Evolutionary conservation across 1,140 invertebrate species (phyloP).

Genomic region (Cyclargus thomasi): DNA sequence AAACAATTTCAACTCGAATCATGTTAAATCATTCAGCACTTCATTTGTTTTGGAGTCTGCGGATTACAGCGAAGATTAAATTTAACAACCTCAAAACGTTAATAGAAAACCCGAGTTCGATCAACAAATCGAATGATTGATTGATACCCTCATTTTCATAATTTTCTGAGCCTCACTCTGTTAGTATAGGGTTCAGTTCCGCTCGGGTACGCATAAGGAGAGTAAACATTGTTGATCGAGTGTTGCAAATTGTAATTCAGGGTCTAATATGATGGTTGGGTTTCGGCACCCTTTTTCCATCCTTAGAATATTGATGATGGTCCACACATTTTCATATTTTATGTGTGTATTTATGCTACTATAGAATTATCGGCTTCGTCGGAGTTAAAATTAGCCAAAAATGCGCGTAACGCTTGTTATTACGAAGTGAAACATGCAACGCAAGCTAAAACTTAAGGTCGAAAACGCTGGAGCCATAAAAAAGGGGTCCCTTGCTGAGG

Average conservation of each 20-base stretch:
- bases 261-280: conserved; percentile 7
- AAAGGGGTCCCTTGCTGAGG: too few species aligned
- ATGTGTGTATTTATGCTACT: not conserved
- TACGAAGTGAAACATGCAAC: too few species aligned
- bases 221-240: conserved; percentile 13
- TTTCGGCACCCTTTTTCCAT: not conserved
- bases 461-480: too few species aligned
- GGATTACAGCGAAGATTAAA: conserved; percentile 40
- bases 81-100: conserved; percentile 49
- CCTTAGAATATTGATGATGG: conserved; percentile 2
- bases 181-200: not conserved
- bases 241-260: conserved; percentile 13
- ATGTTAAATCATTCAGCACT: not conserved
- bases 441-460: too few species aligned
- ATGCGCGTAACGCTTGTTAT: too few species aligned
- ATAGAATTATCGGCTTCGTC: too few species aligned
- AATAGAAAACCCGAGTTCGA: conserved; percentile 52
- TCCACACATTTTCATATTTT: not conserved
- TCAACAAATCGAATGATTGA: conserved; percentile 49
- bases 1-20: too few species aligned
- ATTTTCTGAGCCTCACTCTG: conserved; percentile 3
- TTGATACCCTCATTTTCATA: conserved; percentile 28
- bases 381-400: too few species aligned
- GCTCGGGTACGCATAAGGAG: not conserved
- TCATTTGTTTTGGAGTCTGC: not conserved